phyloP scores from a whole-genome alignment of 2,888 invertebrate species.

The Poecilobothrus nobilitatus region DNA sequence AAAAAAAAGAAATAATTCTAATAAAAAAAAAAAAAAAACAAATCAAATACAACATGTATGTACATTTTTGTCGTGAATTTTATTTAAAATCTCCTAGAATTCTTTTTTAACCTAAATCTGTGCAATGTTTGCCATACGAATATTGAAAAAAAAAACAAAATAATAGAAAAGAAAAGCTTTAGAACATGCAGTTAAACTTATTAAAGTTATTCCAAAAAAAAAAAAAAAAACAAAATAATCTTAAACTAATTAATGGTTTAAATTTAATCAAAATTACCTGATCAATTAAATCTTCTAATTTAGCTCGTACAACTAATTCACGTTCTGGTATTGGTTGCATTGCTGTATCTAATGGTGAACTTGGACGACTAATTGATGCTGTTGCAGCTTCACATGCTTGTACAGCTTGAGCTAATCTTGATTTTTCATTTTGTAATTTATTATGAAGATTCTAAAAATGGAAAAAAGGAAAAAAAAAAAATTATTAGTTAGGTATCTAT shows the following conservation, averaged over 20 bases:
- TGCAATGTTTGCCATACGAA: no score
- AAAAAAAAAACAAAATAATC: neutral
- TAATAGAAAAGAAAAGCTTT: neutral
- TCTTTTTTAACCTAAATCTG: no score
- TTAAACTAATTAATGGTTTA: neutral
- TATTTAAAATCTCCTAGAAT: no score
- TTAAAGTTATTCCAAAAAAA: neutral
- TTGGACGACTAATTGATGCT: slow-evolving; percentile 81
- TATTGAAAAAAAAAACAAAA: neutral
- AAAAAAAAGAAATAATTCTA: no score
- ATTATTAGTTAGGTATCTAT: neutral
- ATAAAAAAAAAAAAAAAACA: no score
- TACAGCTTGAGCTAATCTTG: slow-evolving; percentile 73
- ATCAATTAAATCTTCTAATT: slow-evolving; percentile 85
- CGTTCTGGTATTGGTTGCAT: slow-evolving; percentile 76
- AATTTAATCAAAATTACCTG: slow-evolving; percentile 54
- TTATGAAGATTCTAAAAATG: slow-evolving; percentile 60
- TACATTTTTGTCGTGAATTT: no score
- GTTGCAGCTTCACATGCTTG: slow-evolving; percentile 91
- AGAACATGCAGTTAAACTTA: neutral
- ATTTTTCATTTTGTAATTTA: slow-evolving; percentile 81
- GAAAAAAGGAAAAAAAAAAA: slow-evolving; percentile 17
- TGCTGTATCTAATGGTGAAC: slow-evolving; percentile 78
- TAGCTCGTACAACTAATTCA: slow-evolving; percentile 74
- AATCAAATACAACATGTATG: no score